Conservation (phyloP, 92 coral and sea anemone species). For the Phenganax subtilis region DNA sequence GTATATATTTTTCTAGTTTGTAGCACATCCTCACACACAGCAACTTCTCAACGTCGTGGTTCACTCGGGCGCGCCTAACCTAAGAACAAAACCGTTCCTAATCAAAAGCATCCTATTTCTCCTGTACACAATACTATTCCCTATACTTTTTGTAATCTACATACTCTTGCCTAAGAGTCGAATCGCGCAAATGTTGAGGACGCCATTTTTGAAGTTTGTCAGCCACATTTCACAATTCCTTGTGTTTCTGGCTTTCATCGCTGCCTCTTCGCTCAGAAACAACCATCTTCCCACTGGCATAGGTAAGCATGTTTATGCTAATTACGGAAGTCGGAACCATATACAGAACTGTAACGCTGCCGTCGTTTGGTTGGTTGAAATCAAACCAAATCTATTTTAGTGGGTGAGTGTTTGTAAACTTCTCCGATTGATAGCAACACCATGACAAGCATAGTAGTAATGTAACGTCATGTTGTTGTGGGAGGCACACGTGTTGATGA, state of each 20-base stretch:
- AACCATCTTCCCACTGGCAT: constrained; percentile 44
- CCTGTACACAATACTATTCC: constrained; percentile 58
- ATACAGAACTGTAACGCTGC: too few species aligned
- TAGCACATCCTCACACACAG: constrained; percentile 85
- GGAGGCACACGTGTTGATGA: too few species aligned
- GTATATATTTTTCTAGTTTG: constrained; percentile 52
- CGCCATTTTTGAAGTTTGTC: constrained; percentile 70
- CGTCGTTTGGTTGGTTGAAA: too few species aligned
- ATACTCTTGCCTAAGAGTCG: constrained; percentile 48
- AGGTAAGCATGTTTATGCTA: constrained; percentile 48
- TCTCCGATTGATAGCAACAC: too few species aligned
- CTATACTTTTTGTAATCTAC: constrained; percentile 55
- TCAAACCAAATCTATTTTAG: too few species aligned
- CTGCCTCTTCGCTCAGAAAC: constrained; percentile 59
- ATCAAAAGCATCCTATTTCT: constrained; percentile 36
- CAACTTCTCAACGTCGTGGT: constrained; percentile 77
- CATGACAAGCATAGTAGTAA: too few species aligned
- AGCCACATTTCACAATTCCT: constrained; percentile 59
- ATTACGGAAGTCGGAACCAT: too few species aligned
- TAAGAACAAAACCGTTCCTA: constrained; percentile 54
- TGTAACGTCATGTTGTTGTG: too few species aligned
- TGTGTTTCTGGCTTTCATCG: constrained; percentile 58
- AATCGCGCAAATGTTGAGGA: constrained; percentile 47
- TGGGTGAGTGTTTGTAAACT: neutral
- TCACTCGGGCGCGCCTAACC: constrained; percentile 48